Base-by-base conservation (phyloP, 2,113 vertebrate genomes). In the Caranx ignobilis region DNA sequence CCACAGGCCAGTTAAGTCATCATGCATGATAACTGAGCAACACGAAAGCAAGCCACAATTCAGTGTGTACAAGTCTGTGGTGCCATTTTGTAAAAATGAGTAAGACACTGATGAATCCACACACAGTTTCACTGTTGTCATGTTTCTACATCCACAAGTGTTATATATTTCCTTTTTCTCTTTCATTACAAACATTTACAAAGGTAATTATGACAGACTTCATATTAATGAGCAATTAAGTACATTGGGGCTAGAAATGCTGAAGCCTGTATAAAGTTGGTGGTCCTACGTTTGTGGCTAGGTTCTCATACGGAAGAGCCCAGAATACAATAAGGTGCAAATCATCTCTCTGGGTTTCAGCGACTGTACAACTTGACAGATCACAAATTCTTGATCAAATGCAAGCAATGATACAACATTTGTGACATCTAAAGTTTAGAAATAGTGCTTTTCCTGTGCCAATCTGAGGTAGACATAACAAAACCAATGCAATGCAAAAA, bases 181-280 rank as follows among this genome's bases (percentile, higher is more conserved):
- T 88, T 82, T 84, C 84, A 94, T 95, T 91, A 87, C 94, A 94
- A 95, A 93, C 94, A 95, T 91, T 91, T 94, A 95, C 91, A 95
- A 93, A 92, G 86, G 91, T 93, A 95, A 94, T 83, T 87, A 80
- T 75, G 85, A 88, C 83, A 81, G 73, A 82, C 65, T 86, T 85
- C 61, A 39, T 82, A 66, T 84, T 87, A 77, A 80, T 81, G 69
- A 86, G 77, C 78, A 60, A 57, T 75, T 85, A 70, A 80, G 59
- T 78, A 87, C 69, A 71, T 59, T 8, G 1, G 80, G 70, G 70
- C 77, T 77, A 64, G 79, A 89, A 84, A 86, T 71, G 82, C 77
- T 56, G 79, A 81, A 87, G 82, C 69, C 74, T 81, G 82, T 83
- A 87, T 55, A 79, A 79, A 75, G 70, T 59, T 31, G 63, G 64